These are phyloP conservation scores for Pemphredon lugubris DNA, from an alignment of 2,888 invertebrate genomes.

Conservation along the genomic window DNA sequence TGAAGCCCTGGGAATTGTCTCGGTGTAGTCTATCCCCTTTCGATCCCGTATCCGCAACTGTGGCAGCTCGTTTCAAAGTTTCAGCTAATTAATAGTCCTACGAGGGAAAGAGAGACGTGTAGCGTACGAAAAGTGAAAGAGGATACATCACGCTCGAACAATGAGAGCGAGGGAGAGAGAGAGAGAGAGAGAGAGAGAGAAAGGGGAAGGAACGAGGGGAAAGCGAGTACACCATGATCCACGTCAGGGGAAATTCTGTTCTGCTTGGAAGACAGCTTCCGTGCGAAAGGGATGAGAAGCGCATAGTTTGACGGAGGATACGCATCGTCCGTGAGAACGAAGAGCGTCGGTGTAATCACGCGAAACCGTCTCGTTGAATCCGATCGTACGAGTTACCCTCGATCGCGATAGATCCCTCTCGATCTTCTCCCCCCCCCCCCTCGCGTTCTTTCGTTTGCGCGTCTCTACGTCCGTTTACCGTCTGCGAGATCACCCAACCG, in stretches of 20 bases:
- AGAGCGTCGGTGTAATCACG: neutral
- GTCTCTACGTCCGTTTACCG: neutral
- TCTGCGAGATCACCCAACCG: neutral
- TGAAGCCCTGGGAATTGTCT: conserved; percentile 21
- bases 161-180: neutral
- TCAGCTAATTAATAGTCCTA: conserved; percentile 32
- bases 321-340: neutral
- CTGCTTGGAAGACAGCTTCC: conserved; percentile 17
- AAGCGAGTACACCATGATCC: conserved; percentile 4
- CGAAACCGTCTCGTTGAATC: conserved; percentile 21
- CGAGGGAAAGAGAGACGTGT: neutral
- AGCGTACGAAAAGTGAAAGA: neutral
- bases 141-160: too few relatives aligned
- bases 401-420: conserved; percentile 6
- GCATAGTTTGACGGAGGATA: conserved; percentile 19
- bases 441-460: neutral
- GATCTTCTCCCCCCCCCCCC: too few relatives aligned
- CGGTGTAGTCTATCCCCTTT: neutral
- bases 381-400: conserved; percentile 43
- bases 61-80: conserved; percentile 23
- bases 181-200: neutral
- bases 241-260: conserved; percentile 30
- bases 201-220: neutral
- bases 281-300: conserved; percentile 4
- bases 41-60: neutral